Conservation (phyloP, 2,113 vertebrate species). For the Brachyhypopomus gauderio region DNA sequence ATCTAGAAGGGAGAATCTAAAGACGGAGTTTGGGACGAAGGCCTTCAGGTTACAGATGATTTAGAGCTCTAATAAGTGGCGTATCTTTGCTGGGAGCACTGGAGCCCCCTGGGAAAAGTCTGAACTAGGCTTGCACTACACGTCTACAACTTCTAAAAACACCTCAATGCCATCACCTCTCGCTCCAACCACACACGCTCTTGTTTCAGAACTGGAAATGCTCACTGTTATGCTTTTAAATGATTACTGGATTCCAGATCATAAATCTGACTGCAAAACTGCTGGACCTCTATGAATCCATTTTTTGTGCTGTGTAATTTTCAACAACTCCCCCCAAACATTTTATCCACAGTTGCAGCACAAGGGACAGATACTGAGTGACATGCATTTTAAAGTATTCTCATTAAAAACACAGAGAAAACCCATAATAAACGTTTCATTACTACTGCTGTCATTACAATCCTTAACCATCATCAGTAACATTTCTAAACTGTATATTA, state of each 20-base stretch:
- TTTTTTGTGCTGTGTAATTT: neutral
- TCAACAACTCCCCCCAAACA: neutral
- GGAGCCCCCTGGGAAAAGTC: slow-evolving; percentile 54
- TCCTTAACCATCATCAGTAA: neutral
- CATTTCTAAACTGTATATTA: neutral
- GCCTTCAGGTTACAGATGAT: slow-evolving; percentile 63
- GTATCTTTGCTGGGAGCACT: slow-evolving; percentile 55
- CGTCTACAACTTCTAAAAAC: slow-evolving; percentile 50
- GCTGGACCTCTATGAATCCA: too few species aligned
- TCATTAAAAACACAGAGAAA: neutral
- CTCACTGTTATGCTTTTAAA: slow-evolving; percentile 10
- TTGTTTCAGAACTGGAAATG: neutral
- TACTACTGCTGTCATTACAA: too few species aligned
- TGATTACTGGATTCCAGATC: slow-evolving; percentile 26
- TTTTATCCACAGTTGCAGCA: too few species aligned
- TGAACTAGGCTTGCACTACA: slow-evolving; percentile 47
- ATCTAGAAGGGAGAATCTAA: slow-evolving; percentile 62
- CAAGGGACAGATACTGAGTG: too few species aligned
- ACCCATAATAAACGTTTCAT: neutral
- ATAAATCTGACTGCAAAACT: slow-evolving; percentile 39
- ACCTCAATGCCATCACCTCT: slow-evolving; percentile 53
- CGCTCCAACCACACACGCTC: slow-evolving; percentile 21
- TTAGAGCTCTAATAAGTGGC: slow-evolving; percentile 67
- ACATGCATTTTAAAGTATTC: neutral
- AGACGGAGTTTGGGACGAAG: slow-evolving; percentile 57